Evolutionary conservation across 2,113 vertebrate species (phyloP).

Genomic region (Bombycilla garrulus): DNA sequence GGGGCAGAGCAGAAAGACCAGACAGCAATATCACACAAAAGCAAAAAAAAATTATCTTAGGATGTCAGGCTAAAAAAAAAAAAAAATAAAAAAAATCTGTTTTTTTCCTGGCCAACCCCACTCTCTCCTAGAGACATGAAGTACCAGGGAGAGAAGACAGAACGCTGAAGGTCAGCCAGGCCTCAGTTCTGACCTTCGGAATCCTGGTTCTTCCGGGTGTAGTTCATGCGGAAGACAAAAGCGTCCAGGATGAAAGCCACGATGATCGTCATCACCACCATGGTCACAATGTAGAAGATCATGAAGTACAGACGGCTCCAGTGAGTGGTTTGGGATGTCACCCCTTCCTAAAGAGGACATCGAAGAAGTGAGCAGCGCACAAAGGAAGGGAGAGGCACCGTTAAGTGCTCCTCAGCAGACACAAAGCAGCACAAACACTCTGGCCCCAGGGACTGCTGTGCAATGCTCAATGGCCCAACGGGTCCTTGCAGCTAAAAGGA

Average conservation of each 20-base stretch:
- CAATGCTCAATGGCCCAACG: not conserved
- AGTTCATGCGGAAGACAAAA: slow-evolving; percentile 99
- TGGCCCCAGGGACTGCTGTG: not conserved
- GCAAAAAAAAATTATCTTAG: not conserved
- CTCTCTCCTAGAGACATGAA: not conserved
- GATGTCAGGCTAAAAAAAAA: not conserved
- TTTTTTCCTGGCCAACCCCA: not conserved
- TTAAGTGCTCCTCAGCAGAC: not conserved
- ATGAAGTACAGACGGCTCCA: slow-evolving; percentile 99
- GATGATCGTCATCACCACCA: slow-evolving; percentile 99
- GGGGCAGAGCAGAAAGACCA: not conserved
- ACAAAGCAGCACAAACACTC: not conserved
- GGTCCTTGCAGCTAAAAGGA: not conserved
- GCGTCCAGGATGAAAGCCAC: slow-evolving; percentile 97
- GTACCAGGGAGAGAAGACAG: not conserved
- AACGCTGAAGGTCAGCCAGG: accelerated
- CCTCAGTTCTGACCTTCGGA: slow-evolving; percentile 74
- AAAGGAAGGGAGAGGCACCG: not conserved
- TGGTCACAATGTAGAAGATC: slow-evolving; percentile 98
- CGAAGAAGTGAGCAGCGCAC: not conserved
- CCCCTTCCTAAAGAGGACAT: slow-evolving; percentile 83
- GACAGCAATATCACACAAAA: not conserved
- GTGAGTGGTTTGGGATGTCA: slow-evolving; percentile 93
- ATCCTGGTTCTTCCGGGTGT: slow-evolving; percentile 91
- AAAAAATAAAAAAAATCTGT: not conserved